Base-by-base conservation (phyloP, 2,888 invertebrate genomes). In the Cantharis nigra region DNA sequence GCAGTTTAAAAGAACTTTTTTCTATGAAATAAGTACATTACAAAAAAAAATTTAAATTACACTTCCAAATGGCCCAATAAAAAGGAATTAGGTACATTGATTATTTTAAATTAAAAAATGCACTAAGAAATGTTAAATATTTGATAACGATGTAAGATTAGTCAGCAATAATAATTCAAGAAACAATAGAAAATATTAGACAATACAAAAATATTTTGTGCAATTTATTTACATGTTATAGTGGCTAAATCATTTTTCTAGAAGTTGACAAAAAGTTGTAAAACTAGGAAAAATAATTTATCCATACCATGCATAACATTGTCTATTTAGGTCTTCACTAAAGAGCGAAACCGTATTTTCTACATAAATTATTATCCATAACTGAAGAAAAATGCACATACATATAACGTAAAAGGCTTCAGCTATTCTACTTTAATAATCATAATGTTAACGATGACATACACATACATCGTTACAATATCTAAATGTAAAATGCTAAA, bases 401-500 rank as follows among this genome's bases (percentile, higher is more conserved):
- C 10, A 30, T 49, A 49, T 49, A 49, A 49, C 5, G 49, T 49
- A 49, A n/a, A 49, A 49, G 49, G 49, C 49, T n/a, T 49, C 49
- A 49, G 49, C 49, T 49, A 49, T n/a, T 49, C 49, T 49, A 49
- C 49, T 49, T n/a, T n/a, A 49, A 49, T 49, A 49, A 49, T 49
- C 49, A 49, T 49, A 49, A 49, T 49, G 49, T 49, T 49, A 67
- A 67, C 26, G 26, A 67, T 67, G 65, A 67, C 26, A 67, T 23
- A 67, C 49, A 49, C 65, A 67, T 23, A 67, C 65, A 67, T 67
- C 26, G 23, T 67, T 67, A 67, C 18, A 26, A 20, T 67, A 67
- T 67, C 65, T 67, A 67, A 67, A 23, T 67, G 26, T 67, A 67
- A 67, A 67, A 67, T 67, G 65, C 65, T 67, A 67, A 20, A 16